phyloP scores from a whole-genome alignment of 2,888 invertebrate species.

The Pedicia rivosa region DNA sequence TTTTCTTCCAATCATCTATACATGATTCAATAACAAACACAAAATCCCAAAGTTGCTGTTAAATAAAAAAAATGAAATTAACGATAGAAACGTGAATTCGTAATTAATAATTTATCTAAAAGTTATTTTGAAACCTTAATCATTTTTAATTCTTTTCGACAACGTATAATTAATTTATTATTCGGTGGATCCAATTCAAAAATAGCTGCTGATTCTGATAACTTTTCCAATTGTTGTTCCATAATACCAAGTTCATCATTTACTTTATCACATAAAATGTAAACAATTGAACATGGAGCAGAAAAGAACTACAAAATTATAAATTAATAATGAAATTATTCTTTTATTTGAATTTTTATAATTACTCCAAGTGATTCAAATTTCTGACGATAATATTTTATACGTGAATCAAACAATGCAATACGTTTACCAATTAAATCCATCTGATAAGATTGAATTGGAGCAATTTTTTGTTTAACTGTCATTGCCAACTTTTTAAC shows the following conservation, averaged over 20 bases:
- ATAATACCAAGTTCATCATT: slow-evolving; percentile 46
- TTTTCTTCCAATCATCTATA: slow-evolving; percentile 84
- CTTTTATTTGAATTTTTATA: not conserved
- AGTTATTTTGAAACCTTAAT: slow-evolving; percentile 36
- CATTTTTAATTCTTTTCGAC: slow-evolving; percentile 59
- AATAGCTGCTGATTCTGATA: slow-evolving; percentile 59
- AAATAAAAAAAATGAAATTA: slow-evolving; percentile 6
- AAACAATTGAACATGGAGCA: slow-evolving; percentile 48
- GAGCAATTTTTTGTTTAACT: slow-evolving; percentile 72
- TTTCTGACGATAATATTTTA: slow-evolving; percentile 57
- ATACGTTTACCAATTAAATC: slow-evolving; percentile 72
- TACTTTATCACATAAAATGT: slow-evolving; percentile 49
- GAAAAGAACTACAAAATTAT: slow-evolving; percentile 35
- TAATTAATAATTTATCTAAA: not conserved
- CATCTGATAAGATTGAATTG: slow-evolving; percentile 77
- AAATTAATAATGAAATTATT: not conserved
- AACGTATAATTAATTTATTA: slow-evolving; percentile 55
- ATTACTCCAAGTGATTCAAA: slow-evolving; percentile 38
- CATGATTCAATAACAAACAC: slow-evolving; percentile 62
- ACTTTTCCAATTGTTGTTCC: slow-evolving; percentile 46
- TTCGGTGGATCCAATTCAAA: slow-evolving; percentile 81
- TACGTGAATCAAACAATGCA: slow-evolving; percentile 60
- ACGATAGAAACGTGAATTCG: too few relatives aligned
- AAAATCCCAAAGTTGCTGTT: slow-evolving; percentile 76
- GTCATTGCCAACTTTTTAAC: slow-evolving; percentile 69